Evolutionary conservation across 2,113 vertebrate genomes (phyloP), one percentile per base, ranked within the genome.

Genomic region (Furnarius figulus): DNA sequence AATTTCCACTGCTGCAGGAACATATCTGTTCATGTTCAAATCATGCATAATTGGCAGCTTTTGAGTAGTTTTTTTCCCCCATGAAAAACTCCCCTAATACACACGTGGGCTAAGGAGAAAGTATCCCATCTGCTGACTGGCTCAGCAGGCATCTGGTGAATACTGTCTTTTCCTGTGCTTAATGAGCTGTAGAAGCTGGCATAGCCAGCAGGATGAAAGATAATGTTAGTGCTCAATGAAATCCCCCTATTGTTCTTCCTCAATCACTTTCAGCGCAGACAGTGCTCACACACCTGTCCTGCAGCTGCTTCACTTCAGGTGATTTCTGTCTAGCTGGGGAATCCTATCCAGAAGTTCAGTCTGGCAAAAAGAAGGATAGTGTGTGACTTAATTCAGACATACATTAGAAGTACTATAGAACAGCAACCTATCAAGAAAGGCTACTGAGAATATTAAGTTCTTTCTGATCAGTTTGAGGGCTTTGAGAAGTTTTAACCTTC

Each of bases 121-220:
- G 46, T 40, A 62, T 79, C 74, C 90, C 85, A 84, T 95, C 89
- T 95, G 96, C 79, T 58, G 86, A 59, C 52, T 62, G 59, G 70
- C 77, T 94, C 79, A 75, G 66, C 71, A 79, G 79, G 92, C 94
- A 84, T 82, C 89, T 92, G 85, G 76, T 76, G 89, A 92, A 70
- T 72, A 40, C 58, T 95, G 77, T 50, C 66, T 95, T 92, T 96
- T 87, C 94, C 89, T 95, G 91, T 79, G 84, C 78, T 77, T 94
- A 94, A 94, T 44, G 83, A 95, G 71, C 74, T 91, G 22, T 20
- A 68, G 82, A 84, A 90, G 78, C 95, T 95, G 67, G 72, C 79
- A 63, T 5, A 71, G 85, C 33, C 85, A 94, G 44, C 68, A 70
- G 9, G 40, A 73, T 28, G 65, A 67, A 65, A 86, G 88, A 73